phyloP scores from a whole-genome alignment of 2,888 invertebrate species.

The Zonitis immaculata region DNA sequence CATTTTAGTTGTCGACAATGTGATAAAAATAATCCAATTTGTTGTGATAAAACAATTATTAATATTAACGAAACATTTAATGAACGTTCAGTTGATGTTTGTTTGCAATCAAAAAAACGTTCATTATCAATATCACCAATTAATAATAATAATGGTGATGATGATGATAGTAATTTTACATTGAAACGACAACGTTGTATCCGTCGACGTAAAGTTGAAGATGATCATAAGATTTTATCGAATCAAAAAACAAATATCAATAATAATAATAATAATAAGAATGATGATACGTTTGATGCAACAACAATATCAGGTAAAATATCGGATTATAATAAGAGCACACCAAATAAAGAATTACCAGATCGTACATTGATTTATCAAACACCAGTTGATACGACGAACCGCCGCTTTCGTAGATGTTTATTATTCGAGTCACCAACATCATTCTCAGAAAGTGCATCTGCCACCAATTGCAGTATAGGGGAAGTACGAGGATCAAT shows the following conservation, averaged over 20 bases:
- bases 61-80: slow-evolving; percentile 44
- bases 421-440: slow-evolving; percentile 45
- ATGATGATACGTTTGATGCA: slow-evolving; percentile 25
- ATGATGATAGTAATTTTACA: slow-evolving; percentile 35
- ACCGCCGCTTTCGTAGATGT: slow-evolving; percentile 44
- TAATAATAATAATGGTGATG: slow-evolving; percentile 22
- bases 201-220: slow-evolving; percentile 49
- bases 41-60: slow-evolving; percentile 44
- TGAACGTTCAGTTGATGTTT: slow-evolving; percentile 42
- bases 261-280: too few relatives aligned
- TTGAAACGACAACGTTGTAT: slow-evolving; percentile 58
- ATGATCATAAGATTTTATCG: slow-evolving; percentile 20
- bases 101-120: slow-evolving; percentile 28
- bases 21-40: slow-evolving; percentile 25
- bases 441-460: slow-evolving; percentile 31
- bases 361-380: slow-evolving; percentile 2
- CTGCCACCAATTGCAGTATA: slow-evolving; percentile 27
- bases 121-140: slow-evolving; percentile 19
- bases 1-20: slow-evolving; percentile 42
- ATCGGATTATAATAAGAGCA: slow-evolving; percentile 18
- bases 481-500: slow-evolving; percentile 42
- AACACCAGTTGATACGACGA: slow-evolving; percentile 25
- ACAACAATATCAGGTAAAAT: slow-evolving; percentile 20
- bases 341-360: slow-evolving; percentile 13
- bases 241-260: too few relatives aligned